phyloP scores from a whole-genome alignment of 2,888 invertebrate species.

The Amphipyra tragopoginis region DNA sequence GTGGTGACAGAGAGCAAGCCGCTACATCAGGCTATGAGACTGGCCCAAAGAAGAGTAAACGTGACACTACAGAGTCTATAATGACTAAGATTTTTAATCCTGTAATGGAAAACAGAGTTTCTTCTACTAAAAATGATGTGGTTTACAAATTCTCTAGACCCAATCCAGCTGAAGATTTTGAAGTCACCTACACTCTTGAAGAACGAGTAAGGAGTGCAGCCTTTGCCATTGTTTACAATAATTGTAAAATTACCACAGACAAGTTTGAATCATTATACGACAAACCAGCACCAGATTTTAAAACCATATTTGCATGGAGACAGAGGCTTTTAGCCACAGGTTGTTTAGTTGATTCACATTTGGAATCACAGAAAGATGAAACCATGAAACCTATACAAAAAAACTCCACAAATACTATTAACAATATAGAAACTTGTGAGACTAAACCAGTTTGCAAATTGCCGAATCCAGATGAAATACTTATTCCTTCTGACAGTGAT shows the following conservation, averaged over 20 bases:
- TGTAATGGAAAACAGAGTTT: constrained; percentile 85
- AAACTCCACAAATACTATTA: constrained; percentile 7
- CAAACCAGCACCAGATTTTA: constrained; percentile 86
- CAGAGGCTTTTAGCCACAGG: constrained; percentile 80
- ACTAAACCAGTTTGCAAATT: constrained; percentile 61
- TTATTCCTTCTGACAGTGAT: constrained; percentile 77
- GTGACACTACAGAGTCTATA: constrained; percentile 67
- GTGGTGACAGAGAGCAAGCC: constrained; percentile 77
- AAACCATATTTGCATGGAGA: constrained; percentile 86
- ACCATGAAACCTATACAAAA: constrained; percentile 32
- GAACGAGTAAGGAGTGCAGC: constrained; percentile 84
- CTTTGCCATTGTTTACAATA: constrained; percentile 83
- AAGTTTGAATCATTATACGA: constrained; percentile 81
- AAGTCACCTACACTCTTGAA: constrained; percentile 81
- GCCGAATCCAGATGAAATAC: constrained; percentile 84
- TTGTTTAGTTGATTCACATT: constrained; percentile 82
- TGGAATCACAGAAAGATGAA: constrained; percentile 55
- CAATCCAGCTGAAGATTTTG: constrained; percentile 75
- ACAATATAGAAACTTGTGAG: constrained; percentile 18
- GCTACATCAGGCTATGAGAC: constrained; percentile 81
- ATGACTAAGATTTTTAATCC: constrained; percentile 71
- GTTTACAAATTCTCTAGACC: constrained; percentile 78
- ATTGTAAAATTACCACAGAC: constrained; percentile 82
- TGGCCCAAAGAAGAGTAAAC: constrained; percentile 73
- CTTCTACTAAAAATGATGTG: constrained; percentile 83